Evolutionary conservation across 2,797 vertebrate species (phyloP), one percentile per base, ranked within the genome.

Genomic region (Sternarchorhynchus goeldii): DNA sequence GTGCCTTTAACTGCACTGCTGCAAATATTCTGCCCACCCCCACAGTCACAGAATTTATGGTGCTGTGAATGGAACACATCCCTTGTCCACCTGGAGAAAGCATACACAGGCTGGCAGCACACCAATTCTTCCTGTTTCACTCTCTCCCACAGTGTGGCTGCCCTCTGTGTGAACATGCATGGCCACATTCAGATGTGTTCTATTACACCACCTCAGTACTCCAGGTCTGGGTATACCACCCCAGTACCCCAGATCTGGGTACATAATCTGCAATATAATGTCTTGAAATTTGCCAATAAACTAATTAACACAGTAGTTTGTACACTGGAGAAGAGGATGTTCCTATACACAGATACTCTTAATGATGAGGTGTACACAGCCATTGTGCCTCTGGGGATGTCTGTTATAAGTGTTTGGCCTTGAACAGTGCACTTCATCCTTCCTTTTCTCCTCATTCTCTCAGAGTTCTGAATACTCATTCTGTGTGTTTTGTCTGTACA

Each of bases 381-480:
- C 53, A n/a, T 34, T 20, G 3, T 71, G 21, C 20, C 53, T 14
- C 7, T 71, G 17, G 5, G 2, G 53, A 4, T 16, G 5, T 57
- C 53, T 34, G 45, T 32, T 50, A 31, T 70, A 50, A 29, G 45
- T 70, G 50, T 14, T 50, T 34, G 25, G 4, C 16, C 68, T 6
- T 71, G 18, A 57, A 18, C 18, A 34, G 31, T 71, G 31, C 34
- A 29, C 53, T 57, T 58, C 57, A 68, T n/a, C 6, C 34, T 77
- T 55, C 7, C 59, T 14, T 12, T 21, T 53, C n/a, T 10, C 6
- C 53, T 21, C 36, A 14, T 29, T 57, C 75, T 73, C 21, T 67
- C 36, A 60, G 59, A 73, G 31, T 53, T 39, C 20, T 73, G 75
- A 73, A 41, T 55, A 18, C 36, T 56, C 65, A 66, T 81, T 77